Conservation (phyloP, 1,140 invertebrate species). For the Drosophila equinoxialis region DNA sequence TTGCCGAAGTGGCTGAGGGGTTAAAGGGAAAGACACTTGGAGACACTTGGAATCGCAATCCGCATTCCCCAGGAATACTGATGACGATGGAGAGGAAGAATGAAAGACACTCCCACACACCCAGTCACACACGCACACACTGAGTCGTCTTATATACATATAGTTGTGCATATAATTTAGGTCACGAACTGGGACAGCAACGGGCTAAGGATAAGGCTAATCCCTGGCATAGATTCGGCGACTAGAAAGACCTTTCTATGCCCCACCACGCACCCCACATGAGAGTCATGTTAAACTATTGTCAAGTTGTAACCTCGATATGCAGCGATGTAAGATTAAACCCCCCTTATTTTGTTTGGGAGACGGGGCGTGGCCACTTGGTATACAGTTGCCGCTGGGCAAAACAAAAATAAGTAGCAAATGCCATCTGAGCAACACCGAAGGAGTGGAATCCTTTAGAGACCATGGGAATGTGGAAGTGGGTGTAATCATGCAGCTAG, state of each 20-base stretch:
- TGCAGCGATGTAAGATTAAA: conserved; percentile 76
- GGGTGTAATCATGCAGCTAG: conserved; percentile 68
- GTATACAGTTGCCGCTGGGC: conserved; percentile 57
- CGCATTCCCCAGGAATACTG: conserved; percentile 26
- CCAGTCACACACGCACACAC: conserved; percentile 15
- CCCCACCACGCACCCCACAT: conserved; percentile 28
- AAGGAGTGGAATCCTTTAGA: conserved; percentile 10
- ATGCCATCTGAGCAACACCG: conserved; percentile 38
- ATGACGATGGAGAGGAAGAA: background rate
- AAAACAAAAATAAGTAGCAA: conserved; percentile 70
- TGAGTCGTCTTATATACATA: conserved; percentile 40
- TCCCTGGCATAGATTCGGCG: conserved; percentile 26
- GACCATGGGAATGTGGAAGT: background rate
- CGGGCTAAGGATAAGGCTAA: conserved; percentile 33
- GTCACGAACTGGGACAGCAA: conserved; percentile 63
- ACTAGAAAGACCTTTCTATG: conserved; percentile 60
- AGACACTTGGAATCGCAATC: conserved; percentile 61
- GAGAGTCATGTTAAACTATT: conserved; percentile 78
- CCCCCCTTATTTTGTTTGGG: conserved; percentile 22
- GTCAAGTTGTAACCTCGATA: conserved; percentile 80
- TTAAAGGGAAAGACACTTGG: conserved; percentile 35
- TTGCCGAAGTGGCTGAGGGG: background rate
- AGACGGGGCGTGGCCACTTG: conserved; percentile 7
- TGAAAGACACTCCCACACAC: conserved; percentile 24
- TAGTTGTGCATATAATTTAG: conserved; percentile 73